phyloP scores from a whole-genome alignment of 2,888 invertebrate species.

The Eledona agricola region DNA sequence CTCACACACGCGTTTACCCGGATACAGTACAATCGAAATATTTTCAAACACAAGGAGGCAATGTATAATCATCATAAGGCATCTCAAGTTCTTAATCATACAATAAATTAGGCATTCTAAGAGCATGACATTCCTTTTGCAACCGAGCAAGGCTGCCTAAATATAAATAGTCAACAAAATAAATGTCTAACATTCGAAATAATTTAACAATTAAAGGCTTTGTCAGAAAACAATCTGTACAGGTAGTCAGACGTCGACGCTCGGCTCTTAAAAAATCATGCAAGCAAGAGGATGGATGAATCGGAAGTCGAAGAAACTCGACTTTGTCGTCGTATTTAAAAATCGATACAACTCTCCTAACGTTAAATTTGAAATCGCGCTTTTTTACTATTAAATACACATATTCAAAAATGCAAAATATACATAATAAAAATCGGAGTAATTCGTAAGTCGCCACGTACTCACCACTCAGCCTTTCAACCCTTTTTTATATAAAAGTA shows the following conservation, averaged over 20 bases:
- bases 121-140: slow-evolving; percentile 57
- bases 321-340: no score
- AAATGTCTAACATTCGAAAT: slow-evolving; percentile 59
- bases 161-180: slow-evolving; percentile 60
- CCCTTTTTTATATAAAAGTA: slow-evolving; percentile 9
- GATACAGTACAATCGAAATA: slow-evolving; percentile 54
- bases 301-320: no score
- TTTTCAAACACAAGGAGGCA: slow-evolving; percentile 49
- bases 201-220: slow-evolving; percentile 58
- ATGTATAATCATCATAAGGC: slow-evolving; percentile 56
- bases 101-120: slow-evolving; percentile 54
- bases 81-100: slow-evolving; percentile 53
- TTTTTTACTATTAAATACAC: slow-evolving; percentile 21
- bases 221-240: slow-evolving; percentile 59
- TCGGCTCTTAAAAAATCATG: slow-evolving; percentile 20
- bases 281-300: no score
- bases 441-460: slow-evolving; percentile 11
- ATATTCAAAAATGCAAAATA: slow-evolving; percentile 26
- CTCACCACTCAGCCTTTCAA: slow-evolving; percentile 14
- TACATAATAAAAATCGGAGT: slow-evolving; percentile 23
- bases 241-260: slow-evolving; percentile 47
- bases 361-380: no score
- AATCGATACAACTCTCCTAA: no score
- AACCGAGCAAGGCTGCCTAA: slow-evolving; percentile 52
- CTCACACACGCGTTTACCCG: slow-evolving; percentile 47